Conservation (phyloP, 2,797 vertebrate species). For the Petrocephalus sullivani region DNA sequence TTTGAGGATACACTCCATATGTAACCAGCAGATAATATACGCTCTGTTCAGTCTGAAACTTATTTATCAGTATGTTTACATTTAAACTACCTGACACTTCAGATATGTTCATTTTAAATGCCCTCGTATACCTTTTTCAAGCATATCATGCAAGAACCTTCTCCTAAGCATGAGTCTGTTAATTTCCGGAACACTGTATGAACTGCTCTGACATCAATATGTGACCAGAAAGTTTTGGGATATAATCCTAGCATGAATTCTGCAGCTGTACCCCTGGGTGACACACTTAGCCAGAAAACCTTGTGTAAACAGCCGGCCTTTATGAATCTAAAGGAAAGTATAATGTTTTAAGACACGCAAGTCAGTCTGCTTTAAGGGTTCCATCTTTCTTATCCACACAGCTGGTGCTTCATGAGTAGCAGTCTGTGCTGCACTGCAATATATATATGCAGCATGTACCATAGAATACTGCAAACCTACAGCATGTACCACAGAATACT, state of each 20-base stretch:
- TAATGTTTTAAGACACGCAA: not conserved
- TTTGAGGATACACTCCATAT: slow-evolving; percentile 42
- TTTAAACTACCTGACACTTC: slow-evolving; percentile 46
- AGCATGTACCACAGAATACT: slow-evolving; percentile 17
- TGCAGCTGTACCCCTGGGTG: not conserved
- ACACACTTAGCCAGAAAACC: not conserved
- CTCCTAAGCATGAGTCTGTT: not conserved
- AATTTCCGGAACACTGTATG: not conserved
- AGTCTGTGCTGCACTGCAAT: not conserved
- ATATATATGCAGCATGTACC: slow-evolving; percentile 4
- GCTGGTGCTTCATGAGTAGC: not conserved
- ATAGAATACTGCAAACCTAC: slow-evolving; percentile 13
- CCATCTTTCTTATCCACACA: not conserved
- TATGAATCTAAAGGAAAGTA: not conserved
- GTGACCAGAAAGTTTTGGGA: slow-evolving; percentile 44
- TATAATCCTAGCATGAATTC: slow-evolving; percentile 28
- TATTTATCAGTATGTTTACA: slow-evolving; percentile 40
- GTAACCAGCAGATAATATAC: slow-evolving; percentile 41
- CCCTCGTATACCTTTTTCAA: slow-evolving; percentile 35
- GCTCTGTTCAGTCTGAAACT: slow-evolving; percentile 49
- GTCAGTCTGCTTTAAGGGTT: slow-evolving; percentile 14
- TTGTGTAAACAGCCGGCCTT: slow-evolving; percentile 6
- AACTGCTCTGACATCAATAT: slow-evolving; percentile 34
- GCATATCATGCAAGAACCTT: slow-evolving; percentile 42
- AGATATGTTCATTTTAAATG: slow-evolving; percentile 21